These are phyloP conservation scores for Oceanites oceanicus DNA, from an alignment of 2,113 vertebrate species.

Conservation along the genomic window DNA sequence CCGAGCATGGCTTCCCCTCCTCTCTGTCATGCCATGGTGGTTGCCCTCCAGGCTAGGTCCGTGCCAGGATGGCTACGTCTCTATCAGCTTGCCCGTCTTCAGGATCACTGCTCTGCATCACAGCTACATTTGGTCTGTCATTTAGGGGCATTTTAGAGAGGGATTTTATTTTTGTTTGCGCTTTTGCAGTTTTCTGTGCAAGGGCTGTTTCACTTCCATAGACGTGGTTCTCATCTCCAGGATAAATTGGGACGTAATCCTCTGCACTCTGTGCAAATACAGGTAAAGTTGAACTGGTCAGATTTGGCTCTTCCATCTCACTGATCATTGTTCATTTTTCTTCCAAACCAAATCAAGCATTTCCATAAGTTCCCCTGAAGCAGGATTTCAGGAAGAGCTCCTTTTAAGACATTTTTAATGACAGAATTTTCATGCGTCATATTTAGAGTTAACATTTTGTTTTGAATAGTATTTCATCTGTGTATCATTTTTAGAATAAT, in stretches of 20 bases:
- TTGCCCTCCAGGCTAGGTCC: not conserved
- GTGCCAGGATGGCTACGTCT: not conserved
- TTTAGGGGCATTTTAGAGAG: not conserved
- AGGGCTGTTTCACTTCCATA: not conserved
- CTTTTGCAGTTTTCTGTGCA: not conserved
- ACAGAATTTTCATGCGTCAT: not conserved
- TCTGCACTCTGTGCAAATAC: not conserved
- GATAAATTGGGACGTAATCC: not conserved
- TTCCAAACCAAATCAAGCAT: not conserved
- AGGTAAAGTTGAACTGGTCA: not conserved
- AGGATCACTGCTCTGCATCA: not conserved
- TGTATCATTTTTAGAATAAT: too few relatives aligned
- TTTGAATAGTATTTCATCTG: not conserved
- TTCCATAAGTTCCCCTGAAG: not conserved
- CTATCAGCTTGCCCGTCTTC: not conserved
- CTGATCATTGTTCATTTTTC: not conserved
- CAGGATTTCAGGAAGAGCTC: not conserved
- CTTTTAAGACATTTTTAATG: not conserved
- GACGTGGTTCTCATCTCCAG: not conserved
- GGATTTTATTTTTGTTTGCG: not conserved
- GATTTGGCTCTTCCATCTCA: not conserved
- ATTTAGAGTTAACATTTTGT: not conserved
- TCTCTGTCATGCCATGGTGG: not conserved
- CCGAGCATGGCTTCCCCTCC: fast-evolving
- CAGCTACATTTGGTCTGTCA: not conserved